Percentiles rank a stretch among this genome's conserved stretches.
Evolutionary conservation across 2,797 vertebrate species (phyloP).

Genomic region (Enteromius paludinosus): DNA sequence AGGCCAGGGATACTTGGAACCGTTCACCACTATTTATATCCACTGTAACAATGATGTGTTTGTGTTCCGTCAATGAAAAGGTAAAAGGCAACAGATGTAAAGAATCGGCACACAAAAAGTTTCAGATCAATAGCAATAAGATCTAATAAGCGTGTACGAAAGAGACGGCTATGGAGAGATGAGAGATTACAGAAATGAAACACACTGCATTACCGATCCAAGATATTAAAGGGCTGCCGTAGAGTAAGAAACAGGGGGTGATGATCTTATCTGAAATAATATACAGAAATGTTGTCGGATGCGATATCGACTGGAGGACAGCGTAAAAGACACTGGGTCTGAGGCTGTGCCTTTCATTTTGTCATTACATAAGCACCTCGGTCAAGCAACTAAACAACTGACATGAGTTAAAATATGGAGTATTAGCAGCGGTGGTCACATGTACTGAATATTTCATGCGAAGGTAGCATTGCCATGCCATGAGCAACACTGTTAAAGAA

Average conservation of each 20-base stretch:
- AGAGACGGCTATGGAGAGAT: conserved; percentile 22
- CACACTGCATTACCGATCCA: conserved; percentile 34
- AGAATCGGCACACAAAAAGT: conserved; percentile 28
- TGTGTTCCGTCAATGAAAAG: conserved; percentile 37
- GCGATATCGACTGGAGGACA: conserved; percentile 18
- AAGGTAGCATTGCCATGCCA: conserved; percentile 51
- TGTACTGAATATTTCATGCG: conserved; percentile 15
- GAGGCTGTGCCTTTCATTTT: conserved; percentile 48
- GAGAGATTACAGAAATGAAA: conserved; percentile 44
- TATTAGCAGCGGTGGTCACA: conserved; percentile 1
- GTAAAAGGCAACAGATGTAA: conserved; percentile 18
- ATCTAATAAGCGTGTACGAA: conserved; percentile 32
- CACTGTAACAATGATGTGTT: conserved; percentile 47
- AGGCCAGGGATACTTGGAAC: conserved; percentile 50
- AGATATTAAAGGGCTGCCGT: conserved; percentile 55
- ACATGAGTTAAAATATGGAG: background rate
- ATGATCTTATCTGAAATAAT: conserved; percentile 28
- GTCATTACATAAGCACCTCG: conserved; percentile 24
- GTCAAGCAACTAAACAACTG: conserved; percentile 38
- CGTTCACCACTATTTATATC: conserved; percentile 47
- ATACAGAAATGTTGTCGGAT: background rate
- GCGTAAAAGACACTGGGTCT: conserved; percentile 15
- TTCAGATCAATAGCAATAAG: conserved; percentile 55
- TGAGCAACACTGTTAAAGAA: conserved; percentile 56
- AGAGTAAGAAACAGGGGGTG: conserved; percentile 30